Evolutionary conservation across 2,797 vertebrate genomes (phyloP).

Genomic region (Poeciliopsis infans): DNA sequence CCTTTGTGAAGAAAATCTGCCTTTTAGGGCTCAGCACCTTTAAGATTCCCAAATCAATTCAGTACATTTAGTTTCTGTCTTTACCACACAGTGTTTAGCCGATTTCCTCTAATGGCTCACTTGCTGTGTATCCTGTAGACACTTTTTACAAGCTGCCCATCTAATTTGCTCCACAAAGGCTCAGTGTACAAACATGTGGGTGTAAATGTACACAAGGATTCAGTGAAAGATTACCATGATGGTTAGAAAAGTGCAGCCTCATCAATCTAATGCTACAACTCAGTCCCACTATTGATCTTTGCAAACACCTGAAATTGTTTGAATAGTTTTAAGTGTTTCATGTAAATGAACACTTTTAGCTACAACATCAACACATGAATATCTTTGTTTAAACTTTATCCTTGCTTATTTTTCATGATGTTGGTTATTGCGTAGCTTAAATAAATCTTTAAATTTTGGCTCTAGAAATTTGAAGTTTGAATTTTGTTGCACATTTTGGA

Average conservation of each 20-base stretch:
- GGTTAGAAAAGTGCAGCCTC: not conserved
- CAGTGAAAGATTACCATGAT: not conserved
- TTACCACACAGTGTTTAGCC: not conserved
- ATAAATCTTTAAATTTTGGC: not conserved
- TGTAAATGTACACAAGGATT: not conserved
- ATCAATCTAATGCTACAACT: not conserved
- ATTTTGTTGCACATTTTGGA: not conserved
- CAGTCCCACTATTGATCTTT: not conserved
- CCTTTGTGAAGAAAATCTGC: not conserved
- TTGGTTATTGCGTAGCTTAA: not conserved
- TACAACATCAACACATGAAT: not conserved
- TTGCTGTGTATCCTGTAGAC: not conserved
- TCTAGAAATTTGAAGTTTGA: not conserved
- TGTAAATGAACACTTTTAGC: not conserved
- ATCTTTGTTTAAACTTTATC: not conserved
- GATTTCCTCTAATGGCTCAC: not conserved
- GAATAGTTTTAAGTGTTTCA: not conserved
- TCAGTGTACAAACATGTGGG: not conserved
- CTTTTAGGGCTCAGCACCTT: not conserved
- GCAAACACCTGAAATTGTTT: not conserved
- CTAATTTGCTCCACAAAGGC: conserved; percentile 7
- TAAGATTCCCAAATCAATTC: not conserved
- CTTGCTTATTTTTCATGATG: not conserved
- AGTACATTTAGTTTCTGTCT: not conserved
- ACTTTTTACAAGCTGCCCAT: not conserved